These are phyloP conservation scores for Gastrophysa polygoni DNA, from an alignment of 2,888 invertebrate genomes.

Conservation along the genomic window DNA sequence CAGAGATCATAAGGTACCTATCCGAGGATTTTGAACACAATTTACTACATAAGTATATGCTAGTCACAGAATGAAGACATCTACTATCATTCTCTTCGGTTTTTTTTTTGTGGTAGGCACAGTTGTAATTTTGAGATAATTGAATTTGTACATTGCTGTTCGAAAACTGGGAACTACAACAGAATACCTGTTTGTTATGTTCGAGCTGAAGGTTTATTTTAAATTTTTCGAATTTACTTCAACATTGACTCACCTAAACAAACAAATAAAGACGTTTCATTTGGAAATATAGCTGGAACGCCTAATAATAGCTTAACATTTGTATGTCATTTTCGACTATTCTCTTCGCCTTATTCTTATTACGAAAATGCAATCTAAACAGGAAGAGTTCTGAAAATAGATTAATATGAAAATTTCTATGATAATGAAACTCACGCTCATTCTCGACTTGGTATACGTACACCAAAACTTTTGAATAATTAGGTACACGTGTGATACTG, in stretches of 20 bases:
- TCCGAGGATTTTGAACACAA: too few species aligned
- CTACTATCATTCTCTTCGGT: too few species aligned
- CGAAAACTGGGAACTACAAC: background rate
- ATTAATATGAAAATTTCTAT: background rate
- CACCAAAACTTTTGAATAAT: background rate
- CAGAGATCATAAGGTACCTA: too few species aligned
- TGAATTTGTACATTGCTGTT: too few species aligned
- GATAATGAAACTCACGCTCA: background rate
- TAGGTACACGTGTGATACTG: background rate
- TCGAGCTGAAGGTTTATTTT: background rate
- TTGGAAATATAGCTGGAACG: background rate
- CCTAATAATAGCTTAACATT: slow-evolving; percentile 7
- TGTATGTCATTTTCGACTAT: slow-evolving; percentile 5
- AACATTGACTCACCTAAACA: slow-evolving; percentile 3
- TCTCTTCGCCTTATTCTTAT: background rate
- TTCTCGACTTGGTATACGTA: too few species aligned
- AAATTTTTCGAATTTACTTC: slow-evolving; percentile 2
- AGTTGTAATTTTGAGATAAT: too few species aligned
- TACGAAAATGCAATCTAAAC: background rate
- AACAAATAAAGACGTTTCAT: slow-evolving; percentile 2
- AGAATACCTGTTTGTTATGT: background rate
- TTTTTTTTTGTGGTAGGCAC: too few species aligned
- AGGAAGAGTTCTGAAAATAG: background rate
- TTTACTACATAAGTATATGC: too few species aligned
- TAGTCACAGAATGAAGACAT: too few species aligned